These are phyloP conservation scores for Scolopax bukidnonensis DNA, from an alignment of 2,797 vertebrate genomes.

Conservation along the genomic window DNA sequence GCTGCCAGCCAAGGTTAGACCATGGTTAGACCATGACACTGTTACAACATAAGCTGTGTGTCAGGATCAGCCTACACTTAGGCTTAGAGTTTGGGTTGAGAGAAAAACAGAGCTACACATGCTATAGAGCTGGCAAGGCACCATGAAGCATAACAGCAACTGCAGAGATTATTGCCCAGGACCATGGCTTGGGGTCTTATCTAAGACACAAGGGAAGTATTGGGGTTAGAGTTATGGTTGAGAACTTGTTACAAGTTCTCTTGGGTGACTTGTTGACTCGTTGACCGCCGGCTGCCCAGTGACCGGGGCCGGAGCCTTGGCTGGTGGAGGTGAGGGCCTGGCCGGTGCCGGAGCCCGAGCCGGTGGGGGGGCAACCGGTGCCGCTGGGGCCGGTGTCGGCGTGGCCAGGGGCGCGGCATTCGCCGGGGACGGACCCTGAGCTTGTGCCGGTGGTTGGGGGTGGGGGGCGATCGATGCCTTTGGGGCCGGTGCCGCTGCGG, in stretches of 20 bases:
- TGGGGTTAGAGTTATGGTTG: fast-evolving
- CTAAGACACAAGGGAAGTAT: neutral
- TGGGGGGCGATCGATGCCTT: too few relatives aligned
- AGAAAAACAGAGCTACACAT: neutral
- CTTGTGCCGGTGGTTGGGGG: too few relatives aligned
- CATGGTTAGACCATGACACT: neutral
- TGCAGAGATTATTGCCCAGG: neutral
- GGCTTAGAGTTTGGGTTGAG: neutral
- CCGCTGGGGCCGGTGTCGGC: too few relatives aligned
- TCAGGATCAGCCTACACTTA: neutral
- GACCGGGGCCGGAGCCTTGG: too few relatives aligned
- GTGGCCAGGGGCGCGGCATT: too few relatives aligned
- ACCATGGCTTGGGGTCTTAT: neutral
- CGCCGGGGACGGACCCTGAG: too few relatives aligned
- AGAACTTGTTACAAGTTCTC: neutral
- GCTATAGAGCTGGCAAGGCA: neutral
- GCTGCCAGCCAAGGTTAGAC: neutral
- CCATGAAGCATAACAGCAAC: fast-evolving
- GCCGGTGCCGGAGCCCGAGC: too few relatives aligned
- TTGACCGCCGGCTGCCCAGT: too few relatives aligned
- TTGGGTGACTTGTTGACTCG: neutral
- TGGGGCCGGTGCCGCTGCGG: too few relatives aligned
- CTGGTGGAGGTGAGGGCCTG: too few relatives aligned
- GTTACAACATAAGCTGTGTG: neutral
- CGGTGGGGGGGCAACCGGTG: too few relatives aligned